Conservation (phyloP, 2,888 invertebrate genomes). For the Agonopterix heracliana region DNA sequence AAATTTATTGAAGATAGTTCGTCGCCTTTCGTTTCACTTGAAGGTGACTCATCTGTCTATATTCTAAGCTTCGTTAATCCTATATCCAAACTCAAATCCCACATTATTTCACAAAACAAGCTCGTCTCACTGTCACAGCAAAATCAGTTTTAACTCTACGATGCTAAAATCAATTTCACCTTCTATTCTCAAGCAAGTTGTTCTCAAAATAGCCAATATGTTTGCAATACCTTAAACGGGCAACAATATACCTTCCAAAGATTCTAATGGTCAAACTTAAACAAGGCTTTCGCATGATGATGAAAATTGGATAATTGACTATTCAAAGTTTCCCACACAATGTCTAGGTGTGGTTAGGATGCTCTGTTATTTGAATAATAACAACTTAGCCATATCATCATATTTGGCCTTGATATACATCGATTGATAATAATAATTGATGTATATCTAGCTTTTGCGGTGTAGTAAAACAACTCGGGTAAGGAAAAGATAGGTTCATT, state of each 20-base stretch:
- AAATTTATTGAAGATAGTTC: too few species aligned
- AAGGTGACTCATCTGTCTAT: not conserved
- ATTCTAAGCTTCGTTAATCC: not conserved
- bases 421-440: too few species aligned
- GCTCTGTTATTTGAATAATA: too few species aligned
- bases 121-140: not conserved
- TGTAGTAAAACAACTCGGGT: too few species aligned
- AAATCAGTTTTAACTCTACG: not conserved
- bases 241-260: slow-evolving; percentile 35
- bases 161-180: not conserved
- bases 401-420: too few species aligned
- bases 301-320: slow-evolving; percentile 59
- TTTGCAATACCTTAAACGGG: slow-evolving; percentile 21
- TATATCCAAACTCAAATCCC: not conserved
- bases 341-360: slow-evolving; percentile 5
- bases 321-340: slow-evolving; percentile 37
- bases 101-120: not conserved
- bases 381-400: too few species aligned
- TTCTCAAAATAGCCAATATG: slow-evolving; percentile 28
- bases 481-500: too few species aligned
- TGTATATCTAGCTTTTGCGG: too few species aligned
- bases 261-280: slow-evolving; percentile 35
- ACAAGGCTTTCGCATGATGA: slow-evolving; percentile 24
- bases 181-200: slow-evolving; percentile 28
- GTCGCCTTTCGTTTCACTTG: too few species aligned